phyloP scores from a whole-genome alignment of 2,113 vertebrate species.

The Manacus vitellinus region DNA sequence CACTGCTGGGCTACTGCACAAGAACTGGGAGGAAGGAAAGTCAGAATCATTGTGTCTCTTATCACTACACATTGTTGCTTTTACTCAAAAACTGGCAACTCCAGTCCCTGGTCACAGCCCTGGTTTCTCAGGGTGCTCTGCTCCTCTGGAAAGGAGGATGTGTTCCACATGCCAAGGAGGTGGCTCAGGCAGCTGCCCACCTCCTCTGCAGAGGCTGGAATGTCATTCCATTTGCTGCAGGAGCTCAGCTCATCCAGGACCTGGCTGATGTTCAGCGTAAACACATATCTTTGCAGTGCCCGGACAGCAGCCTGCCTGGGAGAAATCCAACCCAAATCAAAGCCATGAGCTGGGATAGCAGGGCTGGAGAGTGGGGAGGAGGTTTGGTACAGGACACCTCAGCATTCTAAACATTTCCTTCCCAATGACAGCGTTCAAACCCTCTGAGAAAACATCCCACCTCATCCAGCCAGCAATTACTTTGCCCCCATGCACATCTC shows the following conservation, averaged over 20 bases:
- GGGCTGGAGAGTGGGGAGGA: background rate
- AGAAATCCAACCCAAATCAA: background rate
- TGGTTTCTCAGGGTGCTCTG: fast-evolving
- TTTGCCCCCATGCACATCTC: background rate
- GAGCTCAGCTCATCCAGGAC: background rate
- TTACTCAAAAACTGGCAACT: background rate
- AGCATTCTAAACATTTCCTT: background rate
- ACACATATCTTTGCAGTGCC: background rate
- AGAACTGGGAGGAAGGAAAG: background rate
- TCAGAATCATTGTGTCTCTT: background rate
- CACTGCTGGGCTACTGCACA: fast-evolving
- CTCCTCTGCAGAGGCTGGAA: background rate
- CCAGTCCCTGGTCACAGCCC: background rate
- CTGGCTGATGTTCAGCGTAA: slow-evolving; percentile 12
- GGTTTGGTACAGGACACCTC: background rate
- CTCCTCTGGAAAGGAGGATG: background rate
- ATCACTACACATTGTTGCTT: fast-evolving
- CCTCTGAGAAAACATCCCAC: background rate
- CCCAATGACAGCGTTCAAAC: background rate
- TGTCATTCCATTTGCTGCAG: background rate
- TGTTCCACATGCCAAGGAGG: fast-evolving
- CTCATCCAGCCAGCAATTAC: background rate
- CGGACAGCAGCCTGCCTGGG: background rate
- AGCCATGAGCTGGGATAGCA: background rate
- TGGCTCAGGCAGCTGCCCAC: background rate